Base-by-base conservation (phyloP, 2,797 vertebrate species). In the Peromyscus nudipes region DNA sequence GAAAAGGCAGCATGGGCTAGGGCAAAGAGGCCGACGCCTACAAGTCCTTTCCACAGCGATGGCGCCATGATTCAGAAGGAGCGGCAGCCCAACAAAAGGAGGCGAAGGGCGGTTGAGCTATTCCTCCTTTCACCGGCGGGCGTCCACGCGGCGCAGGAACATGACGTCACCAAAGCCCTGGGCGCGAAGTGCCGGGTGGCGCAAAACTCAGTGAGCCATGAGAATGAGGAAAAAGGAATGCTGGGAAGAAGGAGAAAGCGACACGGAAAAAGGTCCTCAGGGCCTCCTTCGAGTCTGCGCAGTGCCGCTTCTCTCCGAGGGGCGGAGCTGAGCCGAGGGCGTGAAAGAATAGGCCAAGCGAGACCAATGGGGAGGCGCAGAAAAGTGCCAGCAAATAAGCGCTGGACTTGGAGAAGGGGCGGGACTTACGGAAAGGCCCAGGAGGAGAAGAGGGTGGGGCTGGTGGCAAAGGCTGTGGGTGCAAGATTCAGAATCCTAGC, bases 1-100 rank as follows among this genome's bases (percentile, higher is more conserved):
- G 99, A 99, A 97, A 99, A 99, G 89, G 99, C 99, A n/a, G 99
- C 99, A 73, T 99, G 99, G 71, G 99, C 99, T 98, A 99, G 98
- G 21, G 99, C 99, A 97, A 99, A 99, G 4, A 99, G 99, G 94
- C 99, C 99, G 67, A 99, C 96, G 73, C 99, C 99, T 95, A 99
- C 99, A 92, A 99, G 98, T 98, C 99, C 99, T 99, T 99, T 99
- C 99, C 99, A 99, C 91, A 99, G 98, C 96, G 99, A 99, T 97
- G 99, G 99, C 97, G 99, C 99, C 99, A 99, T 99, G 97, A 98
- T 98, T 96, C 96, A 40, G 69, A 87, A 64, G 37, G 57, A 92
- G 75, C 46, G n/a, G 81, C 89, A 96, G 88, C 92, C 88, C 94
- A 65, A 96, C 69, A 52, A 95, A 81, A 96, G 84, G 93, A 46